Evolutionary conservation across 2,888 invertebrate species (phyloP), one percentile per base, ranked within the genome.

Genomic region (Drosophila gaucha): DNA sequence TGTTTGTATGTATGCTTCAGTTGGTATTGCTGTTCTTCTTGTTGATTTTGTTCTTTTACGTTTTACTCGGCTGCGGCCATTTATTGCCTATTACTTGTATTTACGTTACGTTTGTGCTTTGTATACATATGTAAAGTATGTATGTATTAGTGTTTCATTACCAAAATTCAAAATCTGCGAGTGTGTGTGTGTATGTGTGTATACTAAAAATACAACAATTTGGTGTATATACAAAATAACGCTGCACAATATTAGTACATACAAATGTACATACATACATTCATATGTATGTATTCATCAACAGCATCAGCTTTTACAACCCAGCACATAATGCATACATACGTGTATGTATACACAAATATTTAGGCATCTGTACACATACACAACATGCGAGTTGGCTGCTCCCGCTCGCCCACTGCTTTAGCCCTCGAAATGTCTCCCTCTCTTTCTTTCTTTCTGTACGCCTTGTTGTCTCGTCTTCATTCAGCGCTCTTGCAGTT

Each of bases 51-150:
- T 47, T 54, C 28, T 55, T 55, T 65, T 58, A 56, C 49, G 38
- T 64, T 59, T 70, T 65, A 59, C 59, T 58, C 46, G 50, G 74
- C 35, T 33, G 38, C 18, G 46, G 30, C 46, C 31, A 57, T 39
- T 73, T 59, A 73, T 46, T 67, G 73, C 73, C 56, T 73, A 78
- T 74, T 77, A 78, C 74, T 74, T 70, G 39, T 70, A 58, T 70
- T 74, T 74, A 69, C 58, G 67, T 71, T 70, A 67, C 64, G 52
- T 63, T 64, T 51, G 20, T 43, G 31, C 26, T 39, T 33, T 41
- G 44, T 44, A 44, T 44, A 44, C 18, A 18, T 28, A 16, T 18
- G 8, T 18, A n/a, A n/a, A n/a, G 12, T 12, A 28, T 26, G 12
- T 24, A 30, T 36, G 31, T 57, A 18, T 51, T 26, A 52, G 31